A percentile compares a stretch with the other conserved stretches of the same genome.
Conservation (phyloP, 2,888 invertebrate species). For the Lasiommata megera region DNA sequence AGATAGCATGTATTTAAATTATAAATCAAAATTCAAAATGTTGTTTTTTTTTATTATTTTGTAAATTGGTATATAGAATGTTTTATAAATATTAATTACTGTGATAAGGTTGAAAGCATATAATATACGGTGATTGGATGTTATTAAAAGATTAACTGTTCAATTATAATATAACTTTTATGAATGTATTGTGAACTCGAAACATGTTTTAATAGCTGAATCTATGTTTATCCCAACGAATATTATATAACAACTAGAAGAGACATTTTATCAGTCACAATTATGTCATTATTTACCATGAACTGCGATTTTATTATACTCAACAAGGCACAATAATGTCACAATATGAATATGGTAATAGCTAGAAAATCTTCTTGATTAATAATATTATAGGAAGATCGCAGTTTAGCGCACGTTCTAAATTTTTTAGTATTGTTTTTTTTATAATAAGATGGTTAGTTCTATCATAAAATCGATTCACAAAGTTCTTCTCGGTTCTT, state of each 20-base stretch:
- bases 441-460: too few relatives aligned
- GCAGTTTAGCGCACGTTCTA: too few relatives aligned
- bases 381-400: too few relatives aligned
- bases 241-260: neutral
- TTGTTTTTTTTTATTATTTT: neutral
- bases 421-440: too few relatives aligned
- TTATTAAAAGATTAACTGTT: conserved; percentile 1
- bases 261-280: neutral
- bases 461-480: too few relatives aligned
- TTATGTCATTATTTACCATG: neutral
- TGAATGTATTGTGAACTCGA: conserved; percentile 4
- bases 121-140: neutral
- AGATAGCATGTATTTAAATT: too few relatives aligned
- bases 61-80: neutral
- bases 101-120: conserved; percentile 10
- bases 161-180: neutral
- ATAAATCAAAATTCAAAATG: too few relatives aligned
- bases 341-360: too few relatives aligned
- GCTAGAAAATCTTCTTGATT: too few relatives aligned
- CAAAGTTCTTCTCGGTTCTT: too few relatives aligned
- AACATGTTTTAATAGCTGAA: neutral
- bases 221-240: neutral
- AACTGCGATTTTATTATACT: too few relatives aligned
- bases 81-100: conserved; percentile 10
- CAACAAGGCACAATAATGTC: too few relatives aligned